Conservation (phyloP, 2,888 invertebrate species). For the Cyaniris semiargus region DNA sequence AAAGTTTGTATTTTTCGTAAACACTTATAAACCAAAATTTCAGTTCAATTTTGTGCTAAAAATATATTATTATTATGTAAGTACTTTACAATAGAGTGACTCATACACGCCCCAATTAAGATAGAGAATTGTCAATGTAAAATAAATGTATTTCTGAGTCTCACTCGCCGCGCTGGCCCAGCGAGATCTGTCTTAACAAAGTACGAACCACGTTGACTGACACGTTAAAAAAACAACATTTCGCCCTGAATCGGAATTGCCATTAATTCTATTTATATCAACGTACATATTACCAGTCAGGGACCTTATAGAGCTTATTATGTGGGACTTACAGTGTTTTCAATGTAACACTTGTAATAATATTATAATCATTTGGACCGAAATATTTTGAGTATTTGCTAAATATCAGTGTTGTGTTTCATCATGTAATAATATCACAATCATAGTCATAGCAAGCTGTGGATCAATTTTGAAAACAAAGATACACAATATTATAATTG, state of each 20-base stretch:
- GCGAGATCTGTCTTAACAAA: slow-evolving; percentile 5
- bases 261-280: slow-evolving; percentile 36
- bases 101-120: background rate
- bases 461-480: too few species aligned
- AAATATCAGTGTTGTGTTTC: background rate
- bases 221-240: slow-evolving; percentile 34
- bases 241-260: slow-evolving; percentile 34
- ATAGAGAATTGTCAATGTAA: slow-evolving; percentile 5
- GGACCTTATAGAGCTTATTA: slow-evolving; percentile 23
- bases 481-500: background rate
- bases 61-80: too few species aligned
- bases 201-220: slow-evolving; percentile 29
- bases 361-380: background rate
- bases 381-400: background rate
- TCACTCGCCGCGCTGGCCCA: background rate
- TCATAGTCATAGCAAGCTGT: too few species aligned
- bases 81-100: background rate
- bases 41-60: background rate
- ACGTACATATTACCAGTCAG: slow-evolving; percentile 23
- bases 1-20: background rate
- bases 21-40: background rate
- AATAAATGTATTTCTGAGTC: background rate
- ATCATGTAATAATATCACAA: background rate
- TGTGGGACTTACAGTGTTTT: background rate
- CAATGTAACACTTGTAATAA: background rate